A percentile compares a stretch with the other conserved stretches of the same genome.
Conservation (phyloP, 2,113 vertebrate genomes). For the Strix aluco region DNA sequence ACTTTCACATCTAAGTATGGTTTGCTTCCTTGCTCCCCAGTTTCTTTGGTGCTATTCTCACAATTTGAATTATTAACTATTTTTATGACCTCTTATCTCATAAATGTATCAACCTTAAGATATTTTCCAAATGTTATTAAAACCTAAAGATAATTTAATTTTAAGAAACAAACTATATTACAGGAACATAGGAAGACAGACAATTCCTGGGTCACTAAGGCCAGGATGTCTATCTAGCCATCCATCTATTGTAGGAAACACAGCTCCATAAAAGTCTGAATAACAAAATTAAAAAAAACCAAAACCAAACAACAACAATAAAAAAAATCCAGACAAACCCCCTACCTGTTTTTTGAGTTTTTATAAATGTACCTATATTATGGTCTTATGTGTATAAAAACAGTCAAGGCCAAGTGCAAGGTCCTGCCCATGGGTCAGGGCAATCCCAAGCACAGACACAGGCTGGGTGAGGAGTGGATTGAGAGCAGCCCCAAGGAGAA, state of each 20-base stretch:
- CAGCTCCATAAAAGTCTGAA: neutral
- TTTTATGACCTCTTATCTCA: neutral
- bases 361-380: neutral
- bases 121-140: neutral
- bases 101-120: neutral
- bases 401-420: neutral
- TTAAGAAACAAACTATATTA: neutral
- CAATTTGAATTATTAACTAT: neutral
- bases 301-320: neutral
- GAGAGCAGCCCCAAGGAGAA: too few relatives aligned
- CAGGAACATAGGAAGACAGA: neutral
- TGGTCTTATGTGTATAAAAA: neutral
- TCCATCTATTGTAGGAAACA: neutral
- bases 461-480: too few relatives aligned
- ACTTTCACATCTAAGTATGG: neutral
- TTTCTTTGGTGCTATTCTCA: neutral
- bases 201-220: neutral
- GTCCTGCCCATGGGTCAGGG: too few relatives aligned
- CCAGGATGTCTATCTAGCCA: neutral
- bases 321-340: neutral
- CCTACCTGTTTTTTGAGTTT: neutral
- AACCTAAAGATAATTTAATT: neutral
- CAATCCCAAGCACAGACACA: too few relatives aligned
- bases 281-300: neutral
- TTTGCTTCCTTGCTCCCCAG: neutral